Conservation (phyloP, 2,888 invertebrate species). For the Eupithecia centaureata region DNA sequence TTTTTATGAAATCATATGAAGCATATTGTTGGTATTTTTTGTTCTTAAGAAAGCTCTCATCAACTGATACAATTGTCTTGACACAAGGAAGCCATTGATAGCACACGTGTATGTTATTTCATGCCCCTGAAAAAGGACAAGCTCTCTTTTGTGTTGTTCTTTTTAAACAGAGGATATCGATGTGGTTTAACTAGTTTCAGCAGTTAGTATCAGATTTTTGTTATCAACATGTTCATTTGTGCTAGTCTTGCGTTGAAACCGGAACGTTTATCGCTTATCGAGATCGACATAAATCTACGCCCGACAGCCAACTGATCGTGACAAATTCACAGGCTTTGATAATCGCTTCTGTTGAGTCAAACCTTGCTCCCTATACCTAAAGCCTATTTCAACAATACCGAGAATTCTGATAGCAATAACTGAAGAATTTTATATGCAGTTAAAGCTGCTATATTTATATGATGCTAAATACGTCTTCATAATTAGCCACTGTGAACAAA, state of each 20-base stretch:
- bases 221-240: conserved; percentile 36
- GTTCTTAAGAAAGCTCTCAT: neutral
- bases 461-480: conserved; percentile 59
- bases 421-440: conserved; percentile 30
- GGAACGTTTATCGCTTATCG: conserved; percentile 63
- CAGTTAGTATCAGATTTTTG: conserved; percentile 14
- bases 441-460: conserved; percentile 53
- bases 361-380: conserved; percentile 14
- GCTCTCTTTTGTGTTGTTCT: neutral
- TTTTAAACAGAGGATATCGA: neutral
- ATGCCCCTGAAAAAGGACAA: neutral
- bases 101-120: neutral
- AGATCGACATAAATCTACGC: conserved; percentile 69
- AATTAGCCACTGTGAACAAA: conserved; percentile 62
- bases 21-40: too few relatives aligned
- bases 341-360: conserved; percentile 51
- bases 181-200: conserved; percentile 6
- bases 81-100: neutral
- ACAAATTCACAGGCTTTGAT: conserved; percentile 79
- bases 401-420: conserved; percentile 11
- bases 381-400: conserved; percentile 8
- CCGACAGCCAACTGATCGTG: conserved; percentile 77
- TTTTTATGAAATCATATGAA: too few relatives aligned
- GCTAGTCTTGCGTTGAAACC: conserved; percentile 41
- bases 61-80: neutral